A percentile compares a stretch with the other conserved stretches of the same genome.
phyloP scores from a whole-genome alignment of 2,113 vertebrate species.

The Campylorhamphus procurvoides region DNA sequence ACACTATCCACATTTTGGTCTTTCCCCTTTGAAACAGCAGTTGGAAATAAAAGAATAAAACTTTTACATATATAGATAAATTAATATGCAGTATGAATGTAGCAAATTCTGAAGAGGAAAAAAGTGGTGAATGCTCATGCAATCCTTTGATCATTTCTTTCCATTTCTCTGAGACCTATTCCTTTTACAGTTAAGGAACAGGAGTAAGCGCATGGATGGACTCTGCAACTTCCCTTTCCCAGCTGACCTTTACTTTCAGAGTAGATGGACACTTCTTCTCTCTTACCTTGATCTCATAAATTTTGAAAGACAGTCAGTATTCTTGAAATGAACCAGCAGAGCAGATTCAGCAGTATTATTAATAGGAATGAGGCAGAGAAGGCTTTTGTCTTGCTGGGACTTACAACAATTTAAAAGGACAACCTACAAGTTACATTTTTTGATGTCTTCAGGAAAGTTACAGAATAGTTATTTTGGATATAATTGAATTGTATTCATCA shows the following conservation, averaged over 20 bases:
- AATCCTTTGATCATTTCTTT: neutral
- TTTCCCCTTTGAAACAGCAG: neutral
- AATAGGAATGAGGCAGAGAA: neutral
- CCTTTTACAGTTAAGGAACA: neutral
- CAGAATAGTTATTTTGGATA: neutral
- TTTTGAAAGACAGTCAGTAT: neutral
- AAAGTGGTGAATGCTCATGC: neutral
- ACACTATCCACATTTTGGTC: neutral
- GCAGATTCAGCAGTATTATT: neutral
- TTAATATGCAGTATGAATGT: neutral
- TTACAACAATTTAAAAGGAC: neutral
- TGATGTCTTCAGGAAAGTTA: neutral
- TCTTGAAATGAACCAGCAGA: neutral
- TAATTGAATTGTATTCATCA: neutral
- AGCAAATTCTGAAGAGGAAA: neutral
- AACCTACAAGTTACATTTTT: neutral
- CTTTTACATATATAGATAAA: neutral
- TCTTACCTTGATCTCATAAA: neutral
- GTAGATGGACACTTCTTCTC: neutral
- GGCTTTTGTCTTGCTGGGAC: neutral
- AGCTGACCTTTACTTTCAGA: neutral
- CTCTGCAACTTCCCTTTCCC: neutral
- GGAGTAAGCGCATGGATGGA: neutral
- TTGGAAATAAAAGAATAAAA: neutral
- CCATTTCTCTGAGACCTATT: neutral